A percentile compares a stretch with the other conserved stretches of the same genome.
phyloP scores from a whole-genome alignment of 2,888 invertebrate species.

The Thera obeliscata region DNA sequence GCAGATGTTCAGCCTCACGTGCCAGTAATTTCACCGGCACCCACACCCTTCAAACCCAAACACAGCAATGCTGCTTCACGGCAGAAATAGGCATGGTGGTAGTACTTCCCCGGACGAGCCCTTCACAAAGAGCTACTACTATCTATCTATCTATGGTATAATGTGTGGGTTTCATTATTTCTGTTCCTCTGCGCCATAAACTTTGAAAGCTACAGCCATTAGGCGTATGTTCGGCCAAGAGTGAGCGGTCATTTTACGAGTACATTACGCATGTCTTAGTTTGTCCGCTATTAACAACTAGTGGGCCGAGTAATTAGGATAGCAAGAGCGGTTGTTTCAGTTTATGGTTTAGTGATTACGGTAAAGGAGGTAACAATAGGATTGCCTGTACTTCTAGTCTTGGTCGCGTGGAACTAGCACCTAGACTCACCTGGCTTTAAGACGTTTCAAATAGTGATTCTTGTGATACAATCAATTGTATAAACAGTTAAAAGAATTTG shows the following conservation, averaged over 20 bases:
- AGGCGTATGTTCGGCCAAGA: slow-evolving; percentile 28
- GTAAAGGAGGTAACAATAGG: neutral
- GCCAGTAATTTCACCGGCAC: no score
- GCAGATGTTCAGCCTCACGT: no score
- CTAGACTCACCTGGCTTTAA: no score
- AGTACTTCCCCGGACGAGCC: no score
- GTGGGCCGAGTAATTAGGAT: slow-evolving; percentile 30
- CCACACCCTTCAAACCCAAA: no score
- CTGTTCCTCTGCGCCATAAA: slow-evolving; percentile 18
- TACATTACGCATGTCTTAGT: slow-evolving; percentile 20
- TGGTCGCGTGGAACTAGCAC: no score
- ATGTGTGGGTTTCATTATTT: slow-evolving; percentile 1
- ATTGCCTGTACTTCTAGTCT: no score
- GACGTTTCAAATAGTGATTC: neutral
- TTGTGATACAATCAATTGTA: no score
- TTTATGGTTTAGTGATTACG: slow-evolving; percentile 14
- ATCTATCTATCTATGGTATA: slow-evolving; percentile 5
- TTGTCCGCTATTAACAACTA: slow-evolving; percentile 27
- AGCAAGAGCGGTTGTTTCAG: slow-evolving; percentile 20
- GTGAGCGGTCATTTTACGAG: slow-evolving; percentile 29
- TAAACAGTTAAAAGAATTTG: no score
- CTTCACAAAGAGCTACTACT: neutral
- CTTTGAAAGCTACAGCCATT: slow-evolving; percentile 20
- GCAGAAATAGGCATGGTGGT: no score
- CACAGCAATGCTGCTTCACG: no score